These are phyloP conservation scores for Meteorus sp. DNA, from an alignment of 1,140 invertebrate genomes.

Conservation along the genomic window DNA sequence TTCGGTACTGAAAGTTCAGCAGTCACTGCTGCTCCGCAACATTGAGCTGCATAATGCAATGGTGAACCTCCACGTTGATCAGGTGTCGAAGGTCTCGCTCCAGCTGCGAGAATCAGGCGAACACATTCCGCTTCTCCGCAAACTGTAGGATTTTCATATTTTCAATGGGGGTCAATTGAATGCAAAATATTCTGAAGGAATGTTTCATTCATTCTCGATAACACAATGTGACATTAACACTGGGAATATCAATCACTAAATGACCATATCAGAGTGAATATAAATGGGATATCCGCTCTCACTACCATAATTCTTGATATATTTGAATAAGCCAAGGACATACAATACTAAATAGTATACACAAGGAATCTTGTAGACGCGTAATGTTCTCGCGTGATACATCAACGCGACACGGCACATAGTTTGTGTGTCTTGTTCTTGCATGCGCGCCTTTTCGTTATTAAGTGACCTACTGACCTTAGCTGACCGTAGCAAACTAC, in stretches of 20 bases:
- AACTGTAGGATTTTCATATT: slow-evolving; percentile 60
- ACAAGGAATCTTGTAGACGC: slow-evolving; percentile 18
- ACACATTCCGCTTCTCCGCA: slow-evolving; percentile 88
- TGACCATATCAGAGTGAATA: too few relatives aligned
- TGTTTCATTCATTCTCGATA: too few relatives aligned
- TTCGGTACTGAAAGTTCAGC: slow-evolving; percentile 61
- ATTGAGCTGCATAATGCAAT: slow-evolving; percentile 95
- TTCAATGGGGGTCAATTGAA: too few relatives aligned
- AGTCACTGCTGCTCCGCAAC: slow-evolving; percentile 80
- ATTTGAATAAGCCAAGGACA: slow-evolving; percentile 43
- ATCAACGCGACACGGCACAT: slow-evolving; percentile 31
- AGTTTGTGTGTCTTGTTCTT: too few relatives aligned
- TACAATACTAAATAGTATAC: slow-evolving; percentile 17
- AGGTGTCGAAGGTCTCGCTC: slow-evolving; percentile 80
- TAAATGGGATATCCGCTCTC: background rate
- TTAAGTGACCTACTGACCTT: slow-evolving; percentile 54
- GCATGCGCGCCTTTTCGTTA: too few relatives aligned
- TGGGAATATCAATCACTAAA: too few relatives aligned
- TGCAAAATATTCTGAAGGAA: too few relatives aligned
- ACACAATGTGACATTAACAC: too few relatives aligned
- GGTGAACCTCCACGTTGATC: slow-evolving; percentile 95
- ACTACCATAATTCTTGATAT: slow-evolving; percentile 17
- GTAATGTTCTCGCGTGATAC: slow-evolving; percentile 46
- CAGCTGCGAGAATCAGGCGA: slow-evolving; percentile 79
- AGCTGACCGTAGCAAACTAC: too few relatives aligned